Conservation (phyloP, 2,888 invertebrate species). For the Mechanitis messenoides region DNA sequence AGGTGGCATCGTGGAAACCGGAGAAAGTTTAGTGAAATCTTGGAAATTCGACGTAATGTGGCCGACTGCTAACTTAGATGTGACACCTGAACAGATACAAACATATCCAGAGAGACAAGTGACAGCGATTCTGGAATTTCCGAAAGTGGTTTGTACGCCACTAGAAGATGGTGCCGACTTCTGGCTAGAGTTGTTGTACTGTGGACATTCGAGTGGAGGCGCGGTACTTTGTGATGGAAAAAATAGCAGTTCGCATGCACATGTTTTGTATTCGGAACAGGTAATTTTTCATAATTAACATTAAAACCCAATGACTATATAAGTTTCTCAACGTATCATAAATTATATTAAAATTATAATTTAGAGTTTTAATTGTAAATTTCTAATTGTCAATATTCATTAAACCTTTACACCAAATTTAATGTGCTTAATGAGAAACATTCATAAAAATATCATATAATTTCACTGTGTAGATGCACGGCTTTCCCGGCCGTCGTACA, state of each 20-base stretch:
- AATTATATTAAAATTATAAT: too few relatives aligned
- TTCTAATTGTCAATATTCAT: too few relatives aligned
- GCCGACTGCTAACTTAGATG: constrained; percentile 83
- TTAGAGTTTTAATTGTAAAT: too few relatives aligned
- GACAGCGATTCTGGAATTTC: constrained; percentile 84
- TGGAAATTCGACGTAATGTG: constrained; percentile 87
- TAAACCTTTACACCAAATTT: too few relatives aligned
- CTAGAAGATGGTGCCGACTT: constrained; percentile 81
- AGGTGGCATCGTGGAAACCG: constrained; percentile 60
- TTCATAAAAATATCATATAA: background rate
- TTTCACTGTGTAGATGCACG: constrained; percentile 62
- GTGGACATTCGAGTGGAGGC: constrained; percentile 81
- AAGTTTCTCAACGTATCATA: too few relatives aligned
- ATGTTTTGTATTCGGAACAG: constrained; percentile 85
- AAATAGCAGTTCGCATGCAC: constrained; percentile 73
- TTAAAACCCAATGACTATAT: too few relatives aligned
- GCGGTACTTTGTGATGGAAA: constrained; percentile 82
- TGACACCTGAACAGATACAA: constrained; percentile 85
- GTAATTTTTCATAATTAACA: constrained; percentile 31
- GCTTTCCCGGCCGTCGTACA: constrained; percentile 80
- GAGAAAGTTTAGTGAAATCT: constrained; percentile 64
- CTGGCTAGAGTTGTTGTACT: constrained; percentile 87
- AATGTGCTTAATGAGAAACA: too few relatives aligned
- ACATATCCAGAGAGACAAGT: constrained; percentile 88
- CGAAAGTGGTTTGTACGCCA: constrained; percentile 81